Base-by-base conservation (phyloP, 2,888 invertebrate species). In the Acanthosepion esculentum region DNA sequence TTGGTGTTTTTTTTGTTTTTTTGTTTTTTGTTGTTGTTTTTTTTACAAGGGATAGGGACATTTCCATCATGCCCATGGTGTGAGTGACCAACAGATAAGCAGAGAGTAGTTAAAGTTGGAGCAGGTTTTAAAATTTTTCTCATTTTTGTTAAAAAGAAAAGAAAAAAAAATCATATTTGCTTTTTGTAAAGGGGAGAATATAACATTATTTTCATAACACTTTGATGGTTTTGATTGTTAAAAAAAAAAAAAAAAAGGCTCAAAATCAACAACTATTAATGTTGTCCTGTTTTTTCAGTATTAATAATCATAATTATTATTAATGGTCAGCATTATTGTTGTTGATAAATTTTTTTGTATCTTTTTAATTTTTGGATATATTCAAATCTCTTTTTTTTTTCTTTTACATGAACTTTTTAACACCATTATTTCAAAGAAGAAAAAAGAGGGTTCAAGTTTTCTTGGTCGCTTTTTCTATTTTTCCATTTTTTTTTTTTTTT, bases 361-460 rank as follows among this genome's bases (percentile, higher is more conserved):
- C n/a, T 78, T 78, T 78, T 78, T 78, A 78, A 78, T 33, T 78
- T 78, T 78, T 12, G 12, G 78, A 78, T 33, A 78, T 78, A n/a
- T 78, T 78, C 64, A 64, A 78, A 15, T 78, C 78, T 10, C n/a
- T n/a, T 78, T n/a, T 33, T 78, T n/a, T 78, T 41, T 78, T 33
- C 33, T 18, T 78, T n/a, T 78, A 78, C 18, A 18, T n/a, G 78
- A 78, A 78, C 78, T 78, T 78, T 78, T 78, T n/a, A 78, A 78
- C 78, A 78, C 78, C 78, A 78, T 29, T n/a, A n/a, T n/a, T 78
- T 78, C 33, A n/a, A n/a, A 15, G 3, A 78, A 78, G n/a, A 78
- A 78, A 78, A 78, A 78, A 78, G 78, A 78, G 78, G 78, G 78
- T n/a, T 78, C n/a, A n/a, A 78, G 78, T 78, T 78, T 29, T 78